Conservation (phyloP, 2,113 vertebrate species). For the Triplophysa tibetana region DNA sequence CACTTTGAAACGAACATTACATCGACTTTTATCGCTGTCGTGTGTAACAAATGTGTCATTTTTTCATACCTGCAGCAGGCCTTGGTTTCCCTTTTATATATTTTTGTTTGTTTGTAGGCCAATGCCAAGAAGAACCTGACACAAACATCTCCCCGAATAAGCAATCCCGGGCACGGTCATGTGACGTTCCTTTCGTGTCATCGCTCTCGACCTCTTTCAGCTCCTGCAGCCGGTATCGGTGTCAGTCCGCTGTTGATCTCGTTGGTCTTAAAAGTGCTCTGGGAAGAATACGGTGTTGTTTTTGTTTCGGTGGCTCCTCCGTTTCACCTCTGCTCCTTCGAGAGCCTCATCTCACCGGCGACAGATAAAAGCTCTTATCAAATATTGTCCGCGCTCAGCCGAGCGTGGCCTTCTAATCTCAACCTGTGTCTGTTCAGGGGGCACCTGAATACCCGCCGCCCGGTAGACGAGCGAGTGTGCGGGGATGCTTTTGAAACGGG, state of each 20-base stretch:
- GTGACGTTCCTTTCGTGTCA: neutral
- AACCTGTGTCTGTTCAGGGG: constrained; percentile 28
- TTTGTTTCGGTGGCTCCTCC: constrained; percentile 30
- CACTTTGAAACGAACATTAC: neutral
- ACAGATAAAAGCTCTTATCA: constrained; percentile 55
- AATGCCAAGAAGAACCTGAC: constrained; percentile 28
- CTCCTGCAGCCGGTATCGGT: constrained; percentile 4
- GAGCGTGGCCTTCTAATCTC: constrained; percentile 51
- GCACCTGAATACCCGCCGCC: constrained; percentile 1
- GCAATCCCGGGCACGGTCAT: neutral
- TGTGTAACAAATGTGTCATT: neutral
- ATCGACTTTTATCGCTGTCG: neutral
- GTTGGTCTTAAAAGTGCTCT: constrained; percentile 16
- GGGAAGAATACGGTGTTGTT: constrained; percentile 23
- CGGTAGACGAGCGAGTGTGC: constrained; percentile 15
- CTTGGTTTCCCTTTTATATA: neutral
- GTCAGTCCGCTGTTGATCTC: constrained; percentile 16
- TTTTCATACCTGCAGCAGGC: neutral
- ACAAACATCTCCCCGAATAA: constrained; percentile 39
- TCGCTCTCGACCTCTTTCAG: neutral
- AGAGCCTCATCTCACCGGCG: constrained; percentile 32
- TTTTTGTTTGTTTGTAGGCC: neutral
- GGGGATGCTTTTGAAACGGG: neutral
- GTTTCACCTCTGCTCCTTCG: constrained; percentile 36
- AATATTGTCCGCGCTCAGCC: constrained; percentile 52